These are phyloP conservation scores for Carcharodon carcharias DNA, from an alignment of 2,797 vertebrate species.

Conservation along the genomic window DNA sequence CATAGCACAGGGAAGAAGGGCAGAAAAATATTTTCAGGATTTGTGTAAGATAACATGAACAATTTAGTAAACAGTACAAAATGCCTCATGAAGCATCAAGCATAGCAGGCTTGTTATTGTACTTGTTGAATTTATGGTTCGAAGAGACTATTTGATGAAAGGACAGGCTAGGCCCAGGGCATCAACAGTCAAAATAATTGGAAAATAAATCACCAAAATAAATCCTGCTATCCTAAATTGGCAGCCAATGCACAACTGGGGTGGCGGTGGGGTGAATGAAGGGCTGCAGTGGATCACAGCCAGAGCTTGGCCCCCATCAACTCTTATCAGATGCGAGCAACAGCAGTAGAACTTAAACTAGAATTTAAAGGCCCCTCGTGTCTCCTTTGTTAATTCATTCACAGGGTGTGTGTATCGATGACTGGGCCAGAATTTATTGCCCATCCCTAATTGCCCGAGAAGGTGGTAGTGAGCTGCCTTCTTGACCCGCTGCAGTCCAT, in stretches of 20 bases:
- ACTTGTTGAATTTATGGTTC: background rate
- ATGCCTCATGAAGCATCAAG: background rate
- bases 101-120: background rate
- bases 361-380: background rate
- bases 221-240: background rate
- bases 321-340: background rate
- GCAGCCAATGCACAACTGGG: background rate
- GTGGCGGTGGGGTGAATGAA: background rate
- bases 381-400: background rate
- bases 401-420: background rate
- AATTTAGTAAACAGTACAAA: background rate
- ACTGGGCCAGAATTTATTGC: background rate
- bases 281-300: background rate
- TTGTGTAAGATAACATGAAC: background rate
- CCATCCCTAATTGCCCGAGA: background rate
- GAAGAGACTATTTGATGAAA: background rate
- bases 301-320: background rate
- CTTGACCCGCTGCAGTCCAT: background rate
- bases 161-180: background rate
- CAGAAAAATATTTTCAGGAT: background rate
- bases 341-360: background rate
- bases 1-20: background rate
- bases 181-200: background rate
- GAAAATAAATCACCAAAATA: background rate
- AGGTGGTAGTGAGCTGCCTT: background rate